Conservation (phyloP, 2,888 invertebrate genomes). For the Leucophenga montana region DNA sequence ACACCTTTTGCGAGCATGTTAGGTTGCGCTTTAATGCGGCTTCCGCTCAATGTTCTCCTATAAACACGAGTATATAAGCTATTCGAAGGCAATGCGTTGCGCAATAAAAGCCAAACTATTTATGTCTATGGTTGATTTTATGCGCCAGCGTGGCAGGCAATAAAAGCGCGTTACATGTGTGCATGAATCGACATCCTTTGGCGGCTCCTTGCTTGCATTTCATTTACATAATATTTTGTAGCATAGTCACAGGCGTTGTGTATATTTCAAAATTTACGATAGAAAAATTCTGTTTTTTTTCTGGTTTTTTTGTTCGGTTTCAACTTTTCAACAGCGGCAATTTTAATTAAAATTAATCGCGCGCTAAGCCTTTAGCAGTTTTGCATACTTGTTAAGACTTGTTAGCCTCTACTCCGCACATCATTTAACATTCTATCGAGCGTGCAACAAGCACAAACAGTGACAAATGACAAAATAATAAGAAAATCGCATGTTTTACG, state of each 20-base stretch:
- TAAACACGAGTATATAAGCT: too few relatives aligned
- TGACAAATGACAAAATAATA: conserved; percentile 62
- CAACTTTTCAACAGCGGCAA: neutral
- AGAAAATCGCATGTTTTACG: conserved; percentile 61
- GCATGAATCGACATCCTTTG: too few relatives aligned
- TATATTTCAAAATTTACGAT: too few relatives aligned
- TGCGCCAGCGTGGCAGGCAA: neutral
- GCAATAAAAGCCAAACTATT: conserved; percentile 19
- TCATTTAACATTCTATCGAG: neutral
- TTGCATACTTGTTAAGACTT: conserved; percentile 9
- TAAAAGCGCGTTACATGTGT: conserved; percentile 10
- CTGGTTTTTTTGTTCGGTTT: too few relatives aligned
- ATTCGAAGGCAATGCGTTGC: too few relatives aligned
- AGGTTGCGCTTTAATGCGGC: neutral
- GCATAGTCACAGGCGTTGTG: neutral
- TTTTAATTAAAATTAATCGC: conserved; percentile 27
- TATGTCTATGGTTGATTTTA: conserved; percentile 17
- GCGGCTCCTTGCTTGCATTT: conserved; percentile 13
- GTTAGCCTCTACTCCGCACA: neutral
- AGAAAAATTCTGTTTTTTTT: neutral
- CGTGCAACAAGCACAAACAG: neutral
- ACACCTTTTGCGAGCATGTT: conserved; percentile 19
- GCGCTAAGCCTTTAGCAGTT: conserved; percentile 5
- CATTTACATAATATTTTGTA: conserved; percentile 19
- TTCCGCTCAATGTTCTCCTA: neutral